Base-by-base conservation (phyloP, 92 coral and sea anemone species). In the Parazoanthus swiftii region DNA sequence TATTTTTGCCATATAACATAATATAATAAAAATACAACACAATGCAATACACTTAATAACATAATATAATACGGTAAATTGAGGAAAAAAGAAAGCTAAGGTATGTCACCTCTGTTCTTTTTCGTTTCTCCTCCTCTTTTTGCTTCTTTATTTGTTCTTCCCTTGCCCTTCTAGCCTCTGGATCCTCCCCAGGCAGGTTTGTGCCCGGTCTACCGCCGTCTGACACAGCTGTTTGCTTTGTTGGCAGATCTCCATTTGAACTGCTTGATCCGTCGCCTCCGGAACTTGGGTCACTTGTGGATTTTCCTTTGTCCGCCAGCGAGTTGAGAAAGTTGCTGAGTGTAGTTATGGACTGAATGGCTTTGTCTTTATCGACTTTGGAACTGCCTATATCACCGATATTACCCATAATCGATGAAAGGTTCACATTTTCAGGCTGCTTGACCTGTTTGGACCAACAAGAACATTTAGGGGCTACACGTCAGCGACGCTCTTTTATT, bases 301-400 rank as follows among this genome's bases (percentile, higher is more conserved):
- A 81, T 39, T 68, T 67, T 39, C 70, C 77, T 68, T 82, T 68
- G 65, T 48, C 86, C 63, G 86, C 86, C 77, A 83, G 63, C 10
- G 86, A 65, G 42, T 83, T 83, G 1, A 83, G 86, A 29, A 68
- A 83, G 78, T 83, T 83, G 76, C 86, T 83, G 23, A 83, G 65
- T 83, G 86, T 83, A 68, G 86, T 83, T 42, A 83, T 83, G n/a
- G 86, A 83, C 86, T 83, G 86, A 71, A 83, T 70, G 23, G 86
- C 86, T 48, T 83, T 83, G 86, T 83, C 42, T 26, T 83, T 83
- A 7, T 83, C 86, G 42, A 50, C 86, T 23, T 66, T 39, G 43
- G 79, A 83, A 25, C 65, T 46, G 29, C 77, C 43, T 8, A 71
- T 48, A 35, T 50, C 78, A 3, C 86, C 86, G 7, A 83, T 68